These are phyloP conservation scores for Epinephelus awoara DNA, from an alignment of 2,797 vertebrate species.

Conservation along the genomic window DNA sequence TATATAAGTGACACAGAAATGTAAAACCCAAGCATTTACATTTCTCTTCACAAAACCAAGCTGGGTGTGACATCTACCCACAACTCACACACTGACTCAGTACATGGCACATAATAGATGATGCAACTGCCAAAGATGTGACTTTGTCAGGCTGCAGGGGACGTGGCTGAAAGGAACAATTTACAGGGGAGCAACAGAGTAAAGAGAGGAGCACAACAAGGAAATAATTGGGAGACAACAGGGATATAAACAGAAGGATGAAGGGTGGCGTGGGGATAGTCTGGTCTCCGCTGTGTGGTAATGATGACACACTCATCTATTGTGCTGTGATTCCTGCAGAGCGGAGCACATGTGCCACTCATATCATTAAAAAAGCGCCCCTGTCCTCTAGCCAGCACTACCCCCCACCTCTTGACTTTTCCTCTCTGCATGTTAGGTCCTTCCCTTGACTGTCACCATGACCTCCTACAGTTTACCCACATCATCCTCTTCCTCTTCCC, in stretches of 20 bases:
- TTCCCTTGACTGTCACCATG: background rate
- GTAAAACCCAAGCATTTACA: slow-evolving; percentile 2
- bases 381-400: background rate
- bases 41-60: background rate
- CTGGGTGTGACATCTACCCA: background rate
- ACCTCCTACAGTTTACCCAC: background rate
- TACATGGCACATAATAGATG: slow-evolving; percentile 1
- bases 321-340: slow-evolving; percentile 53
- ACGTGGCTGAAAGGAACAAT: slow-evolving; percentile 18
- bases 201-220: slow-evolving; percentile 21
- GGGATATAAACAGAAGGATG: slow-evolving; percentile 23
- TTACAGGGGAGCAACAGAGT: slow-evolving; percentile 12
- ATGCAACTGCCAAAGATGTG: slow-evolving; percentile 19
- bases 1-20: background rate
- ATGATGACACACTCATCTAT: slow-evolving; percentile 46
- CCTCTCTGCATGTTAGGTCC: background rate
- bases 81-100: slow-evolving; percentile 10
- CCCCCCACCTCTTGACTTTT: background rate
- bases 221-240: slow-evolving; percentile 23
- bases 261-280: slow-evolving; percentile 13
- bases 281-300: slow-evolving; percentile 35
- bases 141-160: slow-evolving; percentile 22
- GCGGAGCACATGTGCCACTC: slow-evolving; percentile 34
- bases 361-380: slow-evolving; percentile 22
- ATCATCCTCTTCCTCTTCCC: background rate